phyloP scores from a whole-genome alignment of 2,888 invertebrate genomes.

The Sminthurides aquaticus region DNA sequence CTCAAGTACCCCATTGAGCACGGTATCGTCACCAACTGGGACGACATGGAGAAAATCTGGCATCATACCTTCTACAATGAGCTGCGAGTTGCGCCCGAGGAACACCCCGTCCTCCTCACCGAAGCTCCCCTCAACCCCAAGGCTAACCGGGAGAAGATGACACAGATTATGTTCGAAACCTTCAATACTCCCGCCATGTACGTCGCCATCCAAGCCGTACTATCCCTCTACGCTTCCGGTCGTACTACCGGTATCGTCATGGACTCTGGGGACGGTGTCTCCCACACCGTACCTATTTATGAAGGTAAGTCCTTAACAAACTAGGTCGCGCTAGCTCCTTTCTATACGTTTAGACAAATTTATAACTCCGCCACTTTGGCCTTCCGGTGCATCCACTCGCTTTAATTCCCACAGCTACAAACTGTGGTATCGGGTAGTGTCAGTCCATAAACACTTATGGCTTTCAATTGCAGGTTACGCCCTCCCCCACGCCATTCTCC shows the following conservation, averaged over 20 bases:
- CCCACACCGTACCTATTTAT: slow-evolving; percentile 92
- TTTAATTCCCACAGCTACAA: too few species aligned
- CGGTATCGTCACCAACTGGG: slow-evolving; percentile 92
- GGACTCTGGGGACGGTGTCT: slow-evolving; percentile 92
- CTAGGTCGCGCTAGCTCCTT: too few species aligned
- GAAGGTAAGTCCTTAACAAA: too few species aligned
- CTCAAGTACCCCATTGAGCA: slow-evolving; percentile 53
- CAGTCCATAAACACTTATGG: too few species aligned
- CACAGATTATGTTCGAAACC: slow-evolving; percentile 85
- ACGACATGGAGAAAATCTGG: slow-evolving; percentile 92
- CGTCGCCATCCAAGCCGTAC: slow-evolving; percentile 87
- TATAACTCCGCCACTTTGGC: too few species aligned
- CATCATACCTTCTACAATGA: slow-evolving; percentile 99
- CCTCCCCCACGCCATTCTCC: slow-evolving; percentile 82
- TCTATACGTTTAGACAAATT: too few species aligned
- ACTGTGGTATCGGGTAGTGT: too few species aligned
- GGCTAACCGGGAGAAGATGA: slow-evolving; percentile 94
- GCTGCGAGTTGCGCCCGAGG: slow-evolving; percentile 92
- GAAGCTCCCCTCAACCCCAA: slow-evolving; percentile 92
- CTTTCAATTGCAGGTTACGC: too few species aligned
- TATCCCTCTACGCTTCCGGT: slow-evolving; percentile 87
- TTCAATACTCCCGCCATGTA: slow-evolving; percentile 92
- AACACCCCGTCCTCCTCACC: slow-evolving; percentile 85
- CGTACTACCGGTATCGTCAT: slow-evolving; percentile 94
- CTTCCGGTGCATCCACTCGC: too few species aligned